Conservation (phyloP, 2,888 invertebrate species). For the Hydrotaea diabolus region DNA sequence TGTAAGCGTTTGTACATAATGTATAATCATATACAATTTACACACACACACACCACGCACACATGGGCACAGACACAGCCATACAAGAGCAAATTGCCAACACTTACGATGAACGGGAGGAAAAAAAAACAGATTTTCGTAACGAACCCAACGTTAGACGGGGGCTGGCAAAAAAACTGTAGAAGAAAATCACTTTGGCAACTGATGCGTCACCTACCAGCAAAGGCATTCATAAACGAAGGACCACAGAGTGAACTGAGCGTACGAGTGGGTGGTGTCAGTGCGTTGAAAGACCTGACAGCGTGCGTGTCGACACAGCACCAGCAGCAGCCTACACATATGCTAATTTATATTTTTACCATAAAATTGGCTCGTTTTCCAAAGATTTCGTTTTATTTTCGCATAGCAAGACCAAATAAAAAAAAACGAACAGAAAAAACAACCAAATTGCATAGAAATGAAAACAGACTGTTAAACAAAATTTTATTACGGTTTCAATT, state of each 20-base stretch:
- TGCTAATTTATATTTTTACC: conserved; percentile 6
- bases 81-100: conserved; percentile 3
- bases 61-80: background rate
- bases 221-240: conserved; percentile 29
- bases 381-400: conserved; percentile 9
- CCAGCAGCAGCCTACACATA: conserved; percentile 11
- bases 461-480: background rate
- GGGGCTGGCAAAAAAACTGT: background rate
- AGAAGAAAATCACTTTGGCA: conserved; percentile 44
- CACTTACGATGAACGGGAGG: conserved; percentile 21
- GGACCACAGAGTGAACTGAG: conserved; percentile 1
- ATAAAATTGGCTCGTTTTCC: conserved; percentile 18
- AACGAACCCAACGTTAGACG: conserved; percentile 30
- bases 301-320: conserved; percentile 2
- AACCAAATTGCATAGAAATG: background rate
- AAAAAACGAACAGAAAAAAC: background rate
- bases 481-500: background rate
- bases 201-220: conserved; percentile 28
- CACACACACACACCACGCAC: background rate
- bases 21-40: background rate
- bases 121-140: conserved; percentile 26
- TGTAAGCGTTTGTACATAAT: background rate
- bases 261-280: background rate
- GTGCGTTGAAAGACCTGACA: conserved; percentile 8
- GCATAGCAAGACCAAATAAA: background rate